Percentiles rank a stretch among this genome's conserved stretches.
phyloP scores from a whole-genome alignment of 92 coral and sea anemone species.

The Porites divaricata region DNA sequence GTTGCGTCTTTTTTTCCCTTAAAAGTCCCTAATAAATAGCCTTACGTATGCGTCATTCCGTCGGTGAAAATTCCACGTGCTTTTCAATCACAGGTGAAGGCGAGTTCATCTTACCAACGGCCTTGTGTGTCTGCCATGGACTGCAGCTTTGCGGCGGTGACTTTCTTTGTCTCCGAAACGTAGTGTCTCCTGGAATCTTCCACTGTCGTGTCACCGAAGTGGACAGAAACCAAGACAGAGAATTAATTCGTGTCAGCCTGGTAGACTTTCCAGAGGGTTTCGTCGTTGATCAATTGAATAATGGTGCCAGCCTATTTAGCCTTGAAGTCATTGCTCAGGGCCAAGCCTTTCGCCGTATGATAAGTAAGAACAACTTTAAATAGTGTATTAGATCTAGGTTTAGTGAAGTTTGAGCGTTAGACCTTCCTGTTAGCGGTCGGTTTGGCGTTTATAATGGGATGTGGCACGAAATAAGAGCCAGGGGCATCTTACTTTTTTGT shows the following conservation, averaged over 20 bases:
- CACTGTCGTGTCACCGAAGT: constrained; percentile 25
- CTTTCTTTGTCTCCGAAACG: constrained; percentile 69
- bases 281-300: constrained; percentile 29
- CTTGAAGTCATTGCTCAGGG: constrained; percentile 78
- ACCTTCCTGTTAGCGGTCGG: neutral
- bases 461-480: no score
- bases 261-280: constrained; percentile 58
- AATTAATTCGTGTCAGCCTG: constrained; percentile 42
- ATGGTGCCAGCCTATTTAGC: constrained; percentile 49
- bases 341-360: constrained; percentile 72
- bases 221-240: constrained; percentile 18
- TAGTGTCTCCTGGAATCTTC: constrained; percentile 12
- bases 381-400: no score
- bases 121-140: constrained; percentile 52
- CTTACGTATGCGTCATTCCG: no score
- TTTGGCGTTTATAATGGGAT: no score
- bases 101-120: constrained; percentile 34
- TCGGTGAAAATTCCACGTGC: neutral
- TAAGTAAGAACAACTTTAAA: constrained; percentile 2
- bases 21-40: no score
- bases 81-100: constrained; percentile 13
- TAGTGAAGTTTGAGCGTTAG: neutral
- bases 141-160: constrained; percentile 66
- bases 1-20: no score
- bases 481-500: no score